Percentiles rank a stretch among this genome's conserved stretches.
Evolutionary conservation across 2,797 vertebrate species (phyloP).

Genomic region (Siniperca scherzeri): DNA sequence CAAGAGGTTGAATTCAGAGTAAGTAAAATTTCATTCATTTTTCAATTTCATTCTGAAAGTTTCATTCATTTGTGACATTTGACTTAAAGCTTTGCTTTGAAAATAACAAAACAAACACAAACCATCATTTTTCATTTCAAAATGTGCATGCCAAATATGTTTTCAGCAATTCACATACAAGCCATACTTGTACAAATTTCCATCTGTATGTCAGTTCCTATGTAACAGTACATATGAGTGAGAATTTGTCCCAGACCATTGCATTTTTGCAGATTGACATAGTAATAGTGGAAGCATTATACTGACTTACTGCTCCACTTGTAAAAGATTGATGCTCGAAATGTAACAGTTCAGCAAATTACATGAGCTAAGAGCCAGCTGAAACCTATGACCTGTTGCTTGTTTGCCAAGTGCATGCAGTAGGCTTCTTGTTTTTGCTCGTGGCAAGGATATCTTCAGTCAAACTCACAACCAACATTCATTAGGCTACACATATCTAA

Average conservation of each 20-base stretch:
- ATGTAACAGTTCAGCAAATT: conserved; percentile 32
- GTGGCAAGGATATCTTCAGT: not conserved
- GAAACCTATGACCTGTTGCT: not conserved
- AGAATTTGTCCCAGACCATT: not conserved
- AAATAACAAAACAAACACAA: not conserved
- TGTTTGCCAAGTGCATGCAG: not conserved
- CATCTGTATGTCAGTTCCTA: not conserved
- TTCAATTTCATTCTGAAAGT: conserved; percentile 30
- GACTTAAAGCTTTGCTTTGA: conserved; percentile 9
- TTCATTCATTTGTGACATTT: conserved; percentile 22
- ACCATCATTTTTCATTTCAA: not conserved
- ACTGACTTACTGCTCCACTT: conserved; percentile 24
- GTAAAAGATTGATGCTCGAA: conserved; percentile 22
- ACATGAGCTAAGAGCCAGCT: conserved; percentile 7
- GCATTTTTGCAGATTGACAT: conserved; percentile 33
- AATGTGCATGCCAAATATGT: conserved; percentile 6
- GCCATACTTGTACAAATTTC: not conserved
- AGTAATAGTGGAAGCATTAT: conserved; percentile 19
- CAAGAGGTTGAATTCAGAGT: conserved; percentile 32
- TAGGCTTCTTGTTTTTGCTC: not conserved
- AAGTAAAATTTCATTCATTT: conserved; percentile 38
- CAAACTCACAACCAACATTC: conserved; percentile 14
- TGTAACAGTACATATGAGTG: not conserved
- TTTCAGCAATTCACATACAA: conserved; percentile 13
- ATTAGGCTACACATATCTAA: conserved; percentile 9